phyloP scores from a whole-genome alignment of 2,888 invertebrate species.

The Himalopsyche kuldschensis region DNA sequence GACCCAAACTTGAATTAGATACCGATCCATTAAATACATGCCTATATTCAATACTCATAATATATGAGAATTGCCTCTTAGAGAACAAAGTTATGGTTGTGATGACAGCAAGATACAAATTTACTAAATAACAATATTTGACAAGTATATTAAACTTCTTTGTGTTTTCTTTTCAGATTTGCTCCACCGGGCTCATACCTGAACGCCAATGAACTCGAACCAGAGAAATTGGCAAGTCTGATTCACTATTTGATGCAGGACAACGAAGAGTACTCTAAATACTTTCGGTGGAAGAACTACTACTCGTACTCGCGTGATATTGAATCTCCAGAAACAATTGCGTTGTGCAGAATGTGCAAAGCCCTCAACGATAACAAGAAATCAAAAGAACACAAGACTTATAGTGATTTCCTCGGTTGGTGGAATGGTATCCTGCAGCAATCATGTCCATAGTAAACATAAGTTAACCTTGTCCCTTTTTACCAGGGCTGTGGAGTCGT shows the following conservation, averaged over 20 bases:
- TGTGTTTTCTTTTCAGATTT: slow-evolving; percentile 16
- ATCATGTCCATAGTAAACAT: no score
- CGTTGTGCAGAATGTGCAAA: slow-evolving; percentile 27
- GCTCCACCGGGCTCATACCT: slow-evolving; percentile 29
- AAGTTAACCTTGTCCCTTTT: no score
- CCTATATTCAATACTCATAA: no score
- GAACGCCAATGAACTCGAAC: slow-evolving; percentile 1
- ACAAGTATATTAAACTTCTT: no score
- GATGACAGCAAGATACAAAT: no score
- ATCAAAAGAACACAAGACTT: background rate
- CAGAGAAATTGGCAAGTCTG: slow-evolving; percentile 1
- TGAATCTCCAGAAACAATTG: slow-evolving; percentile 21
- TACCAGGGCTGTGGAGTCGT: no score
- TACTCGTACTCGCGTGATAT: slow-evolving; percentile 30
- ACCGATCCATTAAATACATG: no score
- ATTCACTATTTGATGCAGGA: slow-evolving; percentile 16
- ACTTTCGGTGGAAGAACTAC: slow-evolving; percentile 28
- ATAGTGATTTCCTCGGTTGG: slow-evolving; percentile 20
- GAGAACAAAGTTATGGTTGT: no score
- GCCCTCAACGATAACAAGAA: slow-evolving; percentile 24
- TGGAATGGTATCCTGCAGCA: slow-evolving; percentile 11
- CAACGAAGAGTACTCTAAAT: slow-evolving; percentile 16
- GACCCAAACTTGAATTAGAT: no score
- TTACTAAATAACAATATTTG: no score
- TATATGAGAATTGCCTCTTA: no score